A percentile compares a stretch with the other conserved stretches of the same genome.
phyloP scores from a whole-genome alignment of 2,113 vertebrate species.

The Triplophysa rosa region DNA sequence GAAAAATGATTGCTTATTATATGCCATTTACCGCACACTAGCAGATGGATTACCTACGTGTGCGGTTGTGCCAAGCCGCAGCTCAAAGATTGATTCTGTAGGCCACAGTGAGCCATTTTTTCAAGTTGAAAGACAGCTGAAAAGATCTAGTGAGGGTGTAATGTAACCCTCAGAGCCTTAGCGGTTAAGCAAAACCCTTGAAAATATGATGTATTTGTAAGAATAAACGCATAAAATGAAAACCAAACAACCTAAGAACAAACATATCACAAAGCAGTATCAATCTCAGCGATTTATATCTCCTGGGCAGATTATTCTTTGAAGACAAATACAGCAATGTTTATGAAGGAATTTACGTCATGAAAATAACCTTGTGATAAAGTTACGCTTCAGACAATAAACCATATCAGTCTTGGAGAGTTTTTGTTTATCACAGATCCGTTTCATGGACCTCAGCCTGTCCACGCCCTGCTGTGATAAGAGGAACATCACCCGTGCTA shows the following conservation, averaged over 20 bases:
- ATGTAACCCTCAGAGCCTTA: conserved; percentile 10
- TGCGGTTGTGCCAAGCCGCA: conserved; percentile 38
- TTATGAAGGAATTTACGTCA: not conserved
- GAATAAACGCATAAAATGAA: not conserved
- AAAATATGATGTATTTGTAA: conserved; percentile 16
- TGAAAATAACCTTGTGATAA: not conserved
- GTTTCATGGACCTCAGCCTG: not conserved
- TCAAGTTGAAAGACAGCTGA: conserved; percentile 19
- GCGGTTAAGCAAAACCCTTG: conserved; percentile 11
- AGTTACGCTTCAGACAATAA: conserved; percentile 6
- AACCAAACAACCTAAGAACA: not conserved
- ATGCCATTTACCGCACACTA: conserved; percentile 60
- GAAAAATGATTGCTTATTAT: conserved; percentile 60
- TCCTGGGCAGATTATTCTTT: not conserved
- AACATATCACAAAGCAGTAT: conserved; percentile 15
- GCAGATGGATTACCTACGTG: conserved; percentile 61
- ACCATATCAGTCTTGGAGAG: not conserved
- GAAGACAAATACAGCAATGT: not conserved
- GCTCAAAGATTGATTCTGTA: conserved; percentile 19
- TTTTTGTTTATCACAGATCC: not conserved
- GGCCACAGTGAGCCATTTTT: conserved; percentile 17
- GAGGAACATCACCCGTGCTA: conserved; percentile 5
- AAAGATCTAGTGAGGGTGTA: conserved; percentile 13
- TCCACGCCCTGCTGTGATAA: conserved; percentile 6
- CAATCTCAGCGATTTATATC: conserved; percentile 7